Evolutionary conservation across 2,113 vertebrate species (phyloP).

Genomic region (Psittacus erithacus): DNA sequence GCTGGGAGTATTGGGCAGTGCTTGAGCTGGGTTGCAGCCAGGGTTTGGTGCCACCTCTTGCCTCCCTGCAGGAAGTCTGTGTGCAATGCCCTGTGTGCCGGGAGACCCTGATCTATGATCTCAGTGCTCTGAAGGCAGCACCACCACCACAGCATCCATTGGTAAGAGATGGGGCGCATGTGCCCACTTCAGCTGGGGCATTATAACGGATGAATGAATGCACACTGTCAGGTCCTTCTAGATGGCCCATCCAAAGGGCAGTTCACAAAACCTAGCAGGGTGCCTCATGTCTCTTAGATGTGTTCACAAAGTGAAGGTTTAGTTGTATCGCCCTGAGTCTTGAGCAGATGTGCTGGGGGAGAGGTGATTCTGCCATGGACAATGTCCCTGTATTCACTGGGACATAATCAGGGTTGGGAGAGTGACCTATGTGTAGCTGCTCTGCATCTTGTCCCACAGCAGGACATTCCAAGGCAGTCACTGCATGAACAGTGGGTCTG

Average conservation of each 20-base stretch:
- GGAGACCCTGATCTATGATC: slow-evolving; percentile 75
- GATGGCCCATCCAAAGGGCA: neutral
- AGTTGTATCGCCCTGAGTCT: neutral
- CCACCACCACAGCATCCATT: slow-evolving; percentile 72
- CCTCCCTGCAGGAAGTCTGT: slow-evolving; percentile 51
- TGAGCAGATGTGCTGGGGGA: neutral
- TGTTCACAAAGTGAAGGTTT: neutral
- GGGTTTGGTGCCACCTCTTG: neutral
- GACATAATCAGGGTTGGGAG: neutral
- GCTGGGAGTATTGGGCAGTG: neutral
- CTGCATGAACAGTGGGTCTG: neutral
- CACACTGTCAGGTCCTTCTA: neutral
- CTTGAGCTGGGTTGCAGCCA: fast-evolving
- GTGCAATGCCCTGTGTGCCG: slow-evolving; percentile 81
- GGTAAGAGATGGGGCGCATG: slow-evolving; percentile 64
- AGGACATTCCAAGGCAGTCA: neutral
- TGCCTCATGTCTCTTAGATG: neutral
- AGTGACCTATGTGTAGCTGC: neutral
- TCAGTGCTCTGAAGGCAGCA: slow-evolving; percentile 72
- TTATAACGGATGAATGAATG: neutral
- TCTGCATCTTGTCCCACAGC: neutral
- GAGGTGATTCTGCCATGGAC: neutral
- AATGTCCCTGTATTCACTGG: neutral
- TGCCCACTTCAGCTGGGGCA: neutral
- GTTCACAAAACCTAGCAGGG: neutral